Evolutionary conservation across 2,888 invertebrate genomes (phyloP).

Genomic region (Athetis lepigone): DNA sequence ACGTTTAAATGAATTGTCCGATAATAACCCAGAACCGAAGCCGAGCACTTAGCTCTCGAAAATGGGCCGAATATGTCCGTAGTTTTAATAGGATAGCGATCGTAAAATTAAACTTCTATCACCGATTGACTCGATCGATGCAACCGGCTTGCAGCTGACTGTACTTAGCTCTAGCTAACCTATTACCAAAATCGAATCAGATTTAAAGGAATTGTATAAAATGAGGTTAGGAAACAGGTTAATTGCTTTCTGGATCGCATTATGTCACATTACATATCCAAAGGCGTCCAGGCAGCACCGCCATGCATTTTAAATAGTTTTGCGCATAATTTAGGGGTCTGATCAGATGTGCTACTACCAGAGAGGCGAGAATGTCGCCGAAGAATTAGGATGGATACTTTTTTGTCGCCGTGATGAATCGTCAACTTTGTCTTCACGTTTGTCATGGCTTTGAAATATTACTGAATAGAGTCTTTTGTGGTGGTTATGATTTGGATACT

Average conservation of each 20-base stretch:
- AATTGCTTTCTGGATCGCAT: conserved; percentile 69
- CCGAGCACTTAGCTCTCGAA: neutral
- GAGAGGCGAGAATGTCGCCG: neutral
- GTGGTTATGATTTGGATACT: no score
- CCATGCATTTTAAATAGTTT: conserved; percentile 74
- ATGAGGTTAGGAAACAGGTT: conserved; percentile 63
- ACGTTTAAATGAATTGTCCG: neutral
- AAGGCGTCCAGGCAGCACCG: conserved; percentile 53
- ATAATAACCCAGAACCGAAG: neutral
- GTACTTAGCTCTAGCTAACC: neutral
- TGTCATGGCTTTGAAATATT: no score
- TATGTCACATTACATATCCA: conserved; percentile 71
- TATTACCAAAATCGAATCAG: neutral
- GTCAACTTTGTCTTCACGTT: neutral
- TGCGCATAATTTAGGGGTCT: conserved; percentile 60
- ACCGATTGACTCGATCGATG: conserved; percentile 5
- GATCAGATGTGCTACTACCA: conserved; percentile 1
- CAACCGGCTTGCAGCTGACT: neutral
- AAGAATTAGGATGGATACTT: no score
- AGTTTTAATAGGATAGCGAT: conserved; percentile 24
- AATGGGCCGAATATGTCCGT: neutral
- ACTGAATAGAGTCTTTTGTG: no score
- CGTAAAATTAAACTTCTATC: conserved; percentile 30
- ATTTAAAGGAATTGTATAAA: neutral
- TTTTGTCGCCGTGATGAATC: no score